Base-by-base conservation (phyloP, 1,140 invertebrate species). In the Brachionus sp. region DNA sequence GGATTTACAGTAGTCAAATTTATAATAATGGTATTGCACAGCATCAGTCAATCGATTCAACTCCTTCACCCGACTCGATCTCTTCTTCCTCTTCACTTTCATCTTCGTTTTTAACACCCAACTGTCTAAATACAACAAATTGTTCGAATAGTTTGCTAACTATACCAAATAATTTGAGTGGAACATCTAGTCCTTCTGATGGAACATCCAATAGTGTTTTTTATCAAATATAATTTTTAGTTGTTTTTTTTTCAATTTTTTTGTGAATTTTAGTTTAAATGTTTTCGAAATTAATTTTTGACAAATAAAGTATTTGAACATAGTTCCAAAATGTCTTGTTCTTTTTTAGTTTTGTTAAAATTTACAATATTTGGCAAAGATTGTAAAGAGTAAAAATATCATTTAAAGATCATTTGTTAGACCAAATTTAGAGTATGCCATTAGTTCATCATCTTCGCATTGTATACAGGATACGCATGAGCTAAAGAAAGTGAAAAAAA, bases 21-120 rank as follows among this genome's bases (percentile, higher is more conserved):
- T 70, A 70, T 19, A 70, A 37, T 25, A 75, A 44, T 50, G 44
- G 16, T 46, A 12, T 75, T 16, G 50, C 19, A 46, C 70, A 44
- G 16, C 68, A 73, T 46, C 39, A 44, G 4, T 75, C 70, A n/a
- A 75, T 75, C 44, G 70, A 75, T 23, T 75, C 70, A 44, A 75
- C 70, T n/a, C 70, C 70, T 19, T 75, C 70, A 25, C 70, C 70
- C 42, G 70, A 75, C 12, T 75, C 70, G 12, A 75, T 75, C 25
- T 75, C 70, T 23, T 75, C 70, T 9, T 75, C 70, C 12, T 75
- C 70, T 44, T 75, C 70, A 25, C 25, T 75, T 13, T 75, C 70
- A 25, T 75, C 39, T 29, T 75, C 70, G 42, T 75, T 75, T 75
- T 75, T 75, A 50, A n/a, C 66, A n/a, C 7, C 29, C 2, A 70